Conservation (phyloP, 2,888 invertebrate genomes). For the Apeira syringaria region DNA sequence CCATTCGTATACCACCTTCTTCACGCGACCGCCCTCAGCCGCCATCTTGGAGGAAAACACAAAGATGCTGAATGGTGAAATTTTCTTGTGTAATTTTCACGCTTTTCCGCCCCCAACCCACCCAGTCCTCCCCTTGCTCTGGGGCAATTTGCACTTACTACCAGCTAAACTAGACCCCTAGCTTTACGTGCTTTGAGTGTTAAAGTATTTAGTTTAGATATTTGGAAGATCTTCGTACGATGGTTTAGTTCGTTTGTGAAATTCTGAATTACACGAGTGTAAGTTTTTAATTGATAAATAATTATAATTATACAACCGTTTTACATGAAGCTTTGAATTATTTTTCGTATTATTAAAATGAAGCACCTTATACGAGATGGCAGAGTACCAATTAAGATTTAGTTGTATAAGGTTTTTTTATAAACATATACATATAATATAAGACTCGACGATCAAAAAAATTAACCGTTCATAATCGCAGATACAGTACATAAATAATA, state of each 20-base stretch:
- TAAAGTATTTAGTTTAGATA: slow-evolving; percentile 21
- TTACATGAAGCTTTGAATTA: too few relatives aligned
- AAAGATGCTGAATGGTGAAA: slow-evolving; percentile 82
- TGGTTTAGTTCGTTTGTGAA: slow-evolving; percentile 29
- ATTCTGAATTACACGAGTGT: slow-evolving; percentile 31
- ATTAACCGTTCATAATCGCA: too few relatives aligned
- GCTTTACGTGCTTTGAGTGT: slow-evolving; percentile 22
- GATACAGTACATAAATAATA: too few relatives aligned
- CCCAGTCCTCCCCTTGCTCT: slow-evolving; percentile 26
- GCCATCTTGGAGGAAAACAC: slow-evolving; percentile 82
- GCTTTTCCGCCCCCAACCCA: slow-evolving; percentile 62
- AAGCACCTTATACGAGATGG: too few relatives aligned
- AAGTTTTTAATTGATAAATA: slow-evolving; percentile 37
- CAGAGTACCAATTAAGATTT: too few relatives aligned
- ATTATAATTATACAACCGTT: too few relatives aligned
- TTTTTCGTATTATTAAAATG: too few relatives aligned
- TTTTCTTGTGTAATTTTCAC: slow-evolving; percentile 83
- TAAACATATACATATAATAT: too few relatives aligned
- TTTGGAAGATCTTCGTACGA: slow-evolving; percentile 21
- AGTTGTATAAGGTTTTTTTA: too few relatives aligned
- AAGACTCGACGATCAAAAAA: too few relatives aligned
- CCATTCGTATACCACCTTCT: slow-evolving; percentile 32
- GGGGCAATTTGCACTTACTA: slow-evolving; percentile 31
- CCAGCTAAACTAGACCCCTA: slow-evolving; percentile 27
- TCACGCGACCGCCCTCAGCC: slow-evolving; percentile 34